Evolutionary conservation across 2,113 vertebrate species (phyloP), one percentile per base, ranked within the genome.

Genomic region (Lepisosteus oculatus): DNA sequence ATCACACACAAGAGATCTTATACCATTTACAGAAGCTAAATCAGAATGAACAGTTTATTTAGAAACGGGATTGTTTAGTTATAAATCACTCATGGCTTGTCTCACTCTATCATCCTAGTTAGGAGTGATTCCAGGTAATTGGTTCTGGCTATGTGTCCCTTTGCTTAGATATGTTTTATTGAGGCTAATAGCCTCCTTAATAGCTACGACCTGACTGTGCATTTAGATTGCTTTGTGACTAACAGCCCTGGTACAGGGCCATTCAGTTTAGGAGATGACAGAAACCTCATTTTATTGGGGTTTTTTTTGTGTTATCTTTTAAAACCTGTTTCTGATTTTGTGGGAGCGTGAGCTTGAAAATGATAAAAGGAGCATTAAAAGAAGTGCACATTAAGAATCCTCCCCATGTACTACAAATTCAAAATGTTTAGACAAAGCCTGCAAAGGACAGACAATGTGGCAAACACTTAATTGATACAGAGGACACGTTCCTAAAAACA

Each of bases 221-320:
- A 94, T 94, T 83, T 87, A 86, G 86, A 93, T 92, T 90, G 87
- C 86, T 78, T 80, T 88, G 88, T 89, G 85, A 92, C 81, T 88
- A 90, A 89, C 85, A 88, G 85, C 83, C 29, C 78, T 87, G 76
- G 84, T 88, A 69, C 7, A 85, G 83, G 87, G 92, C 88, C 85
- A 83, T 87, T 92, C 85, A 84, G 78, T 84, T 91, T 74, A 59
- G 29, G 78, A 90, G 87, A 91, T 89, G 88, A 90, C 86, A 90
- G 92, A 92, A 86, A 88, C 83, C 87, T 79, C 79, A 81, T 91
- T 92, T 92, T 92, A 91, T 91, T 90, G 86, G 90, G 90, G 89
- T 51, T 51, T 51, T 51, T 51, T 51, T 17, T 29, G 29, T 29
- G 29, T 29, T 29, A 29, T 29, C 29, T 29, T 29, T 90, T 90